Percentiles rank a stretch among this genome's conserved stretches.
phyloP scores from a whole-genome alignment of 2,797 vertebrate genomes.

The Triplophysa bombifrons region DNA sequence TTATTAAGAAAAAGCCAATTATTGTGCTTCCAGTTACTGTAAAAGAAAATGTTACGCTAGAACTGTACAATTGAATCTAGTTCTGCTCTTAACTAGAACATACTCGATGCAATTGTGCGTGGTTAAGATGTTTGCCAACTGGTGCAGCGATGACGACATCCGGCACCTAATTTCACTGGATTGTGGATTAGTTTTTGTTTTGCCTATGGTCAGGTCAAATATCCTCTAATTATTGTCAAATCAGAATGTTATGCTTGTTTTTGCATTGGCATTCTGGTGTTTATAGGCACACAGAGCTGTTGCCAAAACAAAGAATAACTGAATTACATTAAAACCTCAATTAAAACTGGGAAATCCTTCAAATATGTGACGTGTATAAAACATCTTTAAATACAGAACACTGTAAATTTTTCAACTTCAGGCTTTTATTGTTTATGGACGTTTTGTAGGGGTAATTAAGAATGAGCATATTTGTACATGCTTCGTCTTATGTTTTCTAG shows the following conservation, averaged over 20 bases:
- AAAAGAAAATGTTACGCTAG: not conserved
- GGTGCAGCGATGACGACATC: not conserved
- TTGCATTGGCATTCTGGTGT: not conserved
- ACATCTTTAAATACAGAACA: not conserved
- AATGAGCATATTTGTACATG: no score
- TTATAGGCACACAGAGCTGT: not conserved
- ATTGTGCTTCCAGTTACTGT: constrained; percentile 17
- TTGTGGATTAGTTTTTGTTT: not conserved
- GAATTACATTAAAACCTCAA: not conserved
- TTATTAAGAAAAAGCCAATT: constrained; percentile 13
- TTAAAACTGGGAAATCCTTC: not conserved
- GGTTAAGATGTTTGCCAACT: not conserved
- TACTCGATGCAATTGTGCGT: not conserved
- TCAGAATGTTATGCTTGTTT: not conserved
- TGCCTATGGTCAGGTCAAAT: not conserved
- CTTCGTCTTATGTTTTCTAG: no score
- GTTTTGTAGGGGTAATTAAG: no score
- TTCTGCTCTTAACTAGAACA: not conserved
- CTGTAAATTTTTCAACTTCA: no score
- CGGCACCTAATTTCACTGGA: not conserved
- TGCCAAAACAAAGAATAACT: not conserved
- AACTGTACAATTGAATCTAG: not conserved
- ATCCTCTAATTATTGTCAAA: not conserved
- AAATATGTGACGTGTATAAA: constrained; percentile 61
- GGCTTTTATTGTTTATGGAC: no score